phyloP scores from a whole-genome alignment of 64 coral and sea anemone genomes.

The Montipora efflorescens region DNA sequence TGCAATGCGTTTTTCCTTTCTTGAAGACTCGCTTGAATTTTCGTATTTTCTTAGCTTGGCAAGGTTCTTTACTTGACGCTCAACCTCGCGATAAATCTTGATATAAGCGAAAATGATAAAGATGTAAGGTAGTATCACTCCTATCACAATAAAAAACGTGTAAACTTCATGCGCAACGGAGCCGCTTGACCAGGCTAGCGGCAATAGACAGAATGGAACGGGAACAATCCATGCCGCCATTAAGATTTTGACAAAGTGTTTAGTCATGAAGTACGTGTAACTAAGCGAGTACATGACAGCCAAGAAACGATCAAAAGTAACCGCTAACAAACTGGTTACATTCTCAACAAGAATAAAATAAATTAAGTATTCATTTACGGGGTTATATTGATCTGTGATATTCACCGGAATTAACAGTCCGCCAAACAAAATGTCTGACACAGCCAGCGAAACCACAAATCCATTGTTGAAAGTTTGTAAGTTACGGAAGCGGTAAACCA shows the following conservation, averaged over 20 bases:
- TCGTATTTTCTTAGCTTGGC: slow-evolving; percentile 50
- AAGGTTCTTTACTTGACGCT: slow-evolving; percentile 64
- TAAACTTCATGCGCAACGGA: slow-evolving; percentile 28
- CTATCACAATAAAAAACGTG: slow-evolving; percentile 69
- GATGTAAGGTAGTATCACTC: slow-evolving; percentile 82
- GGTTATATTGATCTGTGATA: slow-evolving; percentile 32
- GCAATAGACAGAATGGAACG: slow-evolving; percentile 55
- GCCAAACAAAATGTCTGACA: slow-evolving; percentile 85
- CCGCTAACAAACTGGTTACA: slow-evolving; percentile 85
- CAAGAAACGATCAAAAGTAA: slow-evolving; percentile 82
- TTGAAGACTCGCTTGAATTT: slow-evolving; percentile 34
- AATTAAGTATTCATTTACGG: slow-evolving; percentile 41
- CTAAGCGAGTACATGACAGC: slow-evolving; percentile 79
- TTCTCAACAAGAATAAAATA: slow-evolving; percentile 82
- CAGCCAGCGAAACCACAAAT: slow-evolving; percentile 78
- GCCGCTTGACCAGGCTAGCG: slow-evolving; percentile 34
- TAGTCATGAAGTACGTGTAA: slow-evolving; percentile 81
- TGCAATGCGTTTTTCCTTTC: slow-evolving; percentile 58
- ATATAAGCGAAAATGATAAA: slow-evolving; percentile 86
- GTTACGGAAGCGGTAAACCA: slow-evolving; percentile 74
- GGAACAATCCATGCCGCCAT: slow-evolving; percentile 68
- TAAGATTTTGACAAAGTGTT: slow-evolving; percentile 81
- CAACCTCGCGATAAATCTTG: slow-evolving; percentile 86
- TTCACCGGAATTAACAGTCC: slow-evolving; percentile 73
- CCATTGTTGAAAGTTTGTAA: slow-evolving; percentile 77